Evolutionary conservation across 2,113 vertebrate species (phyloP).

Genomic region (Scomber colias): DNA sequence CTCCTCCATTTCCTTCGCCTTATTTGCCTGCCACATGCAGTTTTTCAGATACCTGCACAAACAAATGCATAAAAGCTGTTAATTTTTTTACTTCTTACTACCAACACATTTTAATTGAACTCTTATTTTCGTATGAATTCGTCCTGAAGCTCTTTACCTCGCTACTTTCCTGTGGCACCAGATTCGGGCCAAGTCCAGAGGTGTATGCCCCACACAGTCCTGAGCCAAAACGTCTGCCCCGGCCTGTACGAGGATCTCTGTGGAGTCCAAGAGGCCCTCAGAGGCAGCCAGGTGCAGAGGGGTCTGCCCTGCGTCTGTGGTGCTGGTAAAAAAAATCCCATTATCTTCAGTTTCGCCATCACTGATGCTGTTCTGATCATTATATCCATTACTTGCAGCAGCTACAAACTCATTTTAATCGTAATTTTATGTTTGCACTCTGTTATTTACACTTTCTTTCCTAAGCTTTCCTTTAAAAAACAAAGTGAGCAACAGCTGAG

Average conservation of each 20-base stretch:
- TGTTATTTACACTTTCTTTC: neutral
- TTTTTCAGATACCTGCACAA: constrained; percentile 75
- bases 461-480: neutral
- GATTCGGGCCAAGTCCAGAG: constrained; percentile 75
- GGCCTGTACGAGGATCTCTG: constrained; percentile 58
- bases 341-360: neutral
- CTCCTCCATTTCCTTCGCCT: constrained; percentile 66
- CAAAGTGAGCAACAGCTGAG: neutral
- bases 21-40: constrained; percentile 74
- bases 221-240: constrained; percentile 68
- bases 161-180: constrained; percentile 68
- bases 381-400: neutral
- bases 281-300: constrained; percentile 81
- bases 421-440: neutral
- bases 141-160: constrained; percentile 58
- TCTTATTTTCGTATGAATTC: neutral
- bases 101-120: accelerated
- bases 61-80: neutral
- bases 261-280: constrained; percentile 74
- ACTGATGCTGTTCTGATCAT: constrained; percentile 3
- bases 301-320: constrained; percentile 66
- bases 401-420: constrained; percentile 27
- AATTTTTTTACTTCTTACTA: neutral
- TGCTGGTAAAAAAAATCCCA: constrained; percentile 33
- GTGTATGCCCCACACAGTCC: constrained; percentile 69